Base-by-base conservation (phyloP, 2,113 vertebrate genomes). In the Hippoglossus stenolepis region DNA sequence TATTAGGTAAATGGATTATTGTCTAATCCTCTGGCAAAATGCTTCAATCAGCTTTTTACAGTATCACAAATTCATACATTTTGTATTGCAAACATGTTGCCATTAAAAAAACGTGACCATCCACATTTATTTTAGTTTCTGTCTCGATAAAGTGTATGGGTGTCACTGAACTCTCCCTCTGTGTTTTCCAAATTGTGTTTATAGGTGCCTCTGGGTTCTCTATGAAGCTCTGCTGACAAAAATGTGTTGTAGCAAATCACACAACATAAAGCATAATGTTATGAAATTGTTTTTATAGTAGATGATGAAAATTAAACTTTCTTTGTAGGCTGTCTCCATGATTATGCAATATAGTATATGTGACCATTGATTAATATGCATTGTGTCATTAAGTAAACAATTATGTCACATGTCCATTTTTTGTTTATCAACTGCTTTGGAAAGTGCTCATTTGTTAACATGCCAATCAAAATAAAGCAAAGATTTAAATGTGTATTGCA, bases 161-260 rank as follows among this genome's bases (percentile, higher is more conserved):
- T 62, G 10, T 65, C 20, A 53, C 23, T 17, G 49, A 6, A 28
- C 7, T 28, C 51, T 26, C n/a, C n/a, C 13, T 38, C 17, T 18
- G 24, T 54, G 54, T 40, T 45, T 12, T 47, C 14, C 5, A 17
- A 45, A 5, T 18, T 45, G 17, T 56, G 4, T 23, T 53, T 35
- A 35, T 38, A 11, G 18, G 12, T 35, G 20, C 24, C 18, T 5
- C 43, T 15, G 35, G 35, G 35, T 51, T 66, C 2, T 24, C 18
- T 57, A 20, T 57, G 24, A 43, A 28, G 9, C 51, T 75, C 45
- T 75, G 54, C 51, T 74, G 10, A 65, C 28, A 59, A 6, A 38
- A 66, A 59, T 31, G 60, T 51, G 9, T 56, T 51, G 17, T 51
- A 51, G 49, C 49, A 51, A 51, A 51, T 51, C 49, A 51, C 15